Base-by-base conservation (phyloP, 2,113 vertebrate genomes). In the Vireo altiloquus region DNA sequence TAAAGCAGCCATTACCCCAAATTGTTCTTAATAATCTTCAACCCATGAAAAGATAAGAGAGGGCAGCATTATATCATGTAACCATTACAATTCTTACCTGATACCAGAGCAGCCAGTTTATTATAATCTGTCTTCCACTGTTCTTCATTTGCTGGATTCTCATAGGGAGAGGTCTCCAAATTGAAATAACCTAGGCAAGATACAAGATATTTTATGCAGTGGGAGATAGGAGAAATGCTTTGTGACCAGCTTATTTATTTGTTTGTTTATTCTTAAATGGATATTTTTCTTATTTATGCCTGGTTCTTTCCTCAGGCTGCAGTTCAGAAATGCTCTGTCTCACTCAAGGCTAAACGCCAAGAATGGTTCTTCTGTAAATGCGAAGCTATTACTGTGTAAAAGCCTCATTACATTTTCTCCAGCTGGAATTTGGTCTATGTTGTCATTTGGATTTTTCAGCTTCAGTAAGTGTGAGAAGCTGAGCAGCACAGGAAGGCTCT, bases 81-180 rank as follows among this genome's bases (percentile, higher is more conserved):
- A 56, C 33, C 24, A 33, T 69, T 64, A 70, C 25, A 72, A 63
- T 49, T 68, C 94, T 68, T 93, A 98, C 99, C 99, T 98, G 98
- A 98, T 94, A 98, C 96, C 90, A 98, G 97, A 95, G 98, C 98
- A 91, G 97, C 98, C 97, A 99, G 97, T 37, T 98, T 98, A 13
- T 97, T 97, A 93, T 98, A 97, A 90, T 99, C 98, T 76, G 98
- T 98, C 94, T 98, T 98, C 97, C 98, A 98, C 84, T 98, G 97
- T 82, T 98, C 97, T 87, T 98, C 98, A 54, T 98, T 95, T 90
- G 97, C 97, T 93, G 98, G 94, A 75, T 99, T 99, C 91, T 99
- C 98, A 90, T 99, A 99, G 19, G 99, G 99, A 77, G 99, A 99
- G 44, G 98, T 91, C 56, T 99, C 98, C 94, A 98, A 97, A 94